phyloP scores from a whole-genome alignment of 2,797 vertebrate genomes.

The Avahi laniger region DNA sequence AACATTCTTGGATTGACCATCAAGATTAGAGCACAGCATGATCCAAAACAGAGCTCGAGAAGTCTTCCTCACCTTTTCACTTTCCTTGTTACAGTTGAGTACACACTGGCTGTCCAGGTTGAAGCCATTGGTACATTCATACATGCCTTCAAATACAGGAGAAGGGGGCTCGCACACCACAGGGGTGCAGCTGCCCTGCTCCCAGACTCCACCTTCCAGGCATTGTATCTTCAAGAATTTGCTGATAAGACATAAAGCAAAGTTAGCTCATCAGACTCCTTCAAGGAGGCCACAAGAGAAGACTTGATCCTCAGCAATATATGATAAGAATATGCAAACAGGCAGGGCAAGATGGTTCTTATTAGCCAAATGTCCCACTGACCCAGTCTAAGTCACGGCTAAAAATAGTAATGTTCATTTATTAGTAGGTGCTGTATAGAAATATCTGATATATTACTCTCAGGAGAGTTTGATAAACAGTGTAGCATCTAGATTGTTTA shows the following conservation, averaged over 20 bases:
- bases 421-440: not conserved
- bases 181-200: constrained; percentile 88
- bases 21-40: not conserved
- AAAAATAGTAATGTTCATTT: not conserved
- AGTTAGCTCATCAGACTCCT: not conserved
- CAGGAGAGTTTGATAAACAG: not conserved
- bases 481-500: not conserved
- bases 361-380: not conserved
- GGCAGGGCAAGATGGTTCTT: not conserved
- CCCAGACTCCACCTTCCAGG: constrained; percentile 92
- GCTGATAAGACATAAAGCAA: constrained; percentile 83
- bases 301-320: not conserved
- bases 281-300: not conserved
- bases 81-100: constrained; percentile 86
- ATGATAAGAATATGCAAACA: not conserved
- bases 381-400: not conserved
- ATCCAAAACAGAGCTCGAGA: not conserved
- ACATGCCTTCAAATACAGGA: constrained; percentile 94
- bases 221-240: constrained; percentile 95
- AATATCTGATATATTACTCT: not conserved
- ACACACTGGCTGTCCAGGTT: constrained; percentile 90
- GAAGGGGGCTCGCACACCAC: constrained; percentile 90
- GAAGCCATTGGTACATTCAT: constrained; percentile 92
- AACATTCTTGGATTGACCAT: not conserved
- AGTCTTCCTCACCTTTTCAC: constrained; percentile 79